Evolutionary conservation across 2,888 invertebrate species (phyloP).

Genomic region (Eurytoma adleriae): DNA sequence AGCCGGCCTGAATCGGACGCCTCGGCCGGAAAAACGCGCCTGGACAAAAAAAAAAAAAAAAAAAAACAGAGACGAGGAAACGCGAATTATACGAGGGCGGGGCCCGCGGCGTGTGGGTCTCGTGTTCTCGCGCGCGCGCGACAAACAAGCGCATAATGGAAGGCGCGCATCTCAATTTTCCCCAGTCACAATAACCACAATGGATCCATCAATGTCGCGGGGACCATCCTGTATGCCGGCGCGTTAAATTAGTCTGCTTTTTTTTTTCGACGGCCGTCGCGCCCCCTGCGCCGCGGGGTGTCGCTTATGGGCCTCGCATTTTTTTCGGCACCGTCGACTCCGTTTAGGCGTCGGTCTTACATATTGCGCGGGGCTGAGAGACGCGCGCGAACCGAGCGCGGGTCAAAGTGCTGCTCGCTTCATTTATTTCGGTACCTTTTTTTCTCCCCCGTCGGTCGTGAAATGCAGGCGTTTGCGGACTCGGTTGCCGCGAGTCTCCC

Average conservation of each 20-base stretch:
- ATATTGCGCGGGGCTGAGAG: too few species aligned
- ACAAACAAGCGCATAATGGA: constrained; percentile 72
- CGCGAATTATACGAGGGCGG: constrained; percentile 28
- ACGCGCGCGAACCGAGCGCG: too few species aligned
- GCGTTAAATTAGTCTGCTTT: constrained; percentile 71
- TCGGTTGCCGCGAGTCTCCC: too few species aligned
- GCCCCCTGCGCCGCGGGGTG: too few species aligned
- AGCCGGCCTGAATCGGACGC: neutral
- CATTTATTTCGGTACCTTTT: too few species aligned
- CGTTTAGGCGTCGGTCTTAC: neutral
- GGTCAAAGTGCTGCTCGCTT: too few species aligned
- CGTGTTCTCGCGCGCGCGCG: constrained; percentile 43
- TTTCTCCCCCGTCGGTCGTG: too few species aligned
- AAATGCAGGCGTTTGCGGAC: too few species aligned
- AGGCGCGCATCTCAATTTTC: constrained; percentile 68
- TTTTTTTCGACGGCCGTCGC: constrained; percentile 29
- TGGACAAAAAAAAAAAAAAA: neutral
- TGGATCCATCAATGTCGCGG: constrained; percentile 71
- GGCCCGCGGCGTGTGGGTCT: neutral
- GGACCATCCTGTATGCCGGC: constrained; percentile 57
- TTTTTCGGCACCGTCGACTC: constrained; percentile 9
- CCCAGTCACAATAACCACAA: constrained; percentile 70
- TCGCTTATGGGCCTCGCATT: neutral
- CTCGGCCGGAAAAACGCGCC: constrained; percentile 11
- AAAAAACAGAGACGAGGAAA: neutral